Conservation (phyloP, 2,888 invertebrate species). For the Spialia ferax region DNA sequence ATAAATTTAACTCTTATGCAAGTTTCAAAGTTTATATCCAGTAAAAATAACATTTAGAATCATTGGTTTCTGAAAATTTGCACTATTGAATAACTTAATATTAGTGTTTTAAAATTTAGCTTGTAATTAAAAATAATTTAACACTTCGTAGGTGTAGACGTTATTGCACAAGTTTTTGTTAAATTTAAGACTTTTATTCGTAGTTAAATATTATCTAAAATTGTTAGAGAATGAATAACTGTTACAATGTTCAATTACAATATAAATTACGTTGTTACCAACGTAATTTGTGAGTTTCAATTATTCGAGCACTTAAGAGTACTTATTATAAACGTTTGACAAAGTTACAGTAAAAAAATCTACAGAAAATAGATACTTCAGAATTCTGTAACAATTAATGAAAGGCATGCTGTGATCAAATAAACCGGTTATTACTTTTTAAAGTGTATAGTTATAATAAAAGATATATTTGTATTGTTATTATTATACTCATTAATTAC, state of each 20-base stretch:
- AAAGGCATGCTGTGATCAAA: slow-evolving; percentile 9
- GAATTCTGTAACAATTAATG: neutral
- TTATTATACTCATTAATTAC: neutral
- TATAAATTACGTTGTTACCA: neutral
- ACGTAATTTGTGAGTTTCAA: neutral
- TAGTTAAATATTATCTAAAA: slow-evolving; percentile 56
- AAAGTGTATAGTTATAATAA: neutral
- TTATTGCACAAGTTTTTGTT: slow-evolving; percentile 79
- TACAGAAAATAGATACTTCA: neutral
- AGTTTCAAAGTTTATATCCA: slow-evolving; percentile 42
- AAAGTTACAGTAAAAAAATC: neutral
- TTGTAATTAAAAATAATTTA: slow-evolving; percentile 63
- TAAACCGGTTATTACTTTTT: slow-evolving; percentile 2
- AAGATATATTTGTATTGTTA: neutral
- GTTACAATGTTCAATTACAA: slow-evolving; percentile 35
- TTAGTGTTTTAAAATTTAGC: slow-evolving; percentile 48
- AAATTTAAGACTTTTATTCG: slow-evolving; percentile 62
- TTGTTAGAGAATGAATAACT: slow-evolving; percentile 50
- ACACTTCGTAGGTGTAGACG: slow-evolving; percentile 79
- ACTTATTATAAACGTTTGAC: neutral
- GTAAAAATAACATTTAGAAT: slow-evolving; percentile 38
- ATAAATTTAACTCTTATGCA: slow-evolving; percentile 35
- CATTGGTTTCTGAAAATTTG: slow-evolving; percentile 47
- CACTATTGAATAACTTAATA: slow-evolving; percentile 26
- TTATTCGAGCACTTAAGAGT: slow-evolving; percentile 1